These are phyloP conservation scores for Ardeotis arabs DNA, from an alignment of 2,113 vertebrate genomes.

Conservation along the genomic window DNA sequence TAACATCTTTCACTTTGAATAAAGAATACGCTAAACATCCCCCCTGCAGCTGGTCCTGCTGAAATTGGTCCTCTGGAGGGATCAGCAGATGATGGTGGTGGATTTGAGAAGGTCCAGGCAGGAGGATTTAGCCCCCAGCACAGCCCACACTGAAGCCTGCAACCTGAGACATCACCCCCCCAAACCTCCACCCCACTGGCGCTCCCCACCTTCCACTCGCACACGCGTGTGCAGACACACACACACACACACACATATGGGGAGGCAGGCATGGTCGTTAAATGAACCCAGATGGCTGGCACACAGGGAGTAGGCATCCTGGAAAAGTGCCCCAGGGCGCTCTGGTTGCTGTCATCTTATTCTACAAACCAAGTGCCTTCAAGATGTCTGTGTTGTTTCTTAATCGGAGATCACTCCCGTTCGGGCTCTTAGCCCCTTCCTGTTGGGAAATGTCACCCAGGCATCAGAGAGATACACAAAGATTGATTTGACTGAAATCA, in stretches of 20 bases:
- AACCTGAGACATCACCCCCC: slow-evolving; percentile 79
- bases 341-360: slow-evolving; percentile 76
- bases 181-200: not conserved
- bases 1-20: slow-evolving; percentile 94
- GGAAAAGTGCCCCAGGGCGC: slow-evolving; percentile 74
- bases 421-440: slow-evolving; percentile 81
- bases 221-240: not conserved
- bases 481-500: slow-evolving; percentile 85
- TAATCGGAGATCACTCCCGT: slow-evolving; percentile 85
- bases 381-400: slow-evolving; percentile 86
- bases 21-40: slow-evolving; percentile 90
- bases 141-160: slow-evolving; percentile 88
- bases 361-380: slow-evolving; percentile 77
- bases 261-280: slow-evolving; percentile 64
- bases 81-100: slow-evolving; percentile 77
- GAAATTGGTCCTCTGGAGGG: slow-evolving; percentile 84
- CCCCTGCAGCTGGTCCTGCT: slow-evolving; percentile 87
- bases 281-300: slow-evolving; percentile 95
- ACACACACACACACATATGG: slow-evolving; percentile 11
- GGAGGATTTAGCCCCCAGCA: slow-evolving; percentile 79
- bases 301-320: slow-evolving; percentile 76
- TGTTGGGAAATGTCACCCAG: slow-evolving; percentile 85
- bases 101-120: slow-evolving; percentile 90
- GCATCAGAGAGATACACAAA: slow-evolving; percentile 83
- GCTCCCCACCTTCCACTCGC: slow-evolving; percentile 45